Evolutionary conservation across 2,888 invertebrate species (phyloP).

Genomic region (Synanthedon vespiformis): DNA sequence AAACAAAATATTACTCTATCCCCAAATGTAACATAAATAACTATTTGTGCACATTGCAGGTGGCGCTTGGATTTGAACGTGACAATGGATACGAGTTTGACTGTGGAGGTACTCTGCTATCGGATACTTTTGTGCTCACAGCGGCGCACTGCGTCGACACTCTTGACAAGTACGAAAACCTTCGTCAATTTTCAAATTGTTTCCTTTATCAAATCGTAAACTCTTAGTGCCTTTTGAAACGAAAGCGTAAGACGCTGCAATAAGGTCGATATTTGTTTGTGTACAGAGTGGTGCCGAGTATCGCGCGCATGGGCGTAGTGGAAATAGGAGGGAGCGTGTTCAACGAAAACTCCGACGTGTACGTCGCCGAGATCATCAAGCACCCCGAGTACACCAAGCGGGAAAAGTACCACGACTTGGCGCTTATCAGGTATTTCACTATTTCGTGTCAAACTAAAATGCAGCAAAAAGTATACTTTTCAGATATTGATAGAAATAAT

Average conservation of each 20-base stretch:
- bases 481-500: too few species aligned
- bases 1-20: too few species aligned
- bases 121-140: slow-evolving; percentile 39
- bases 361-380: slow-evolving; percentile 28
- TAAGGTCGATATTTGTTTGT: background rate
- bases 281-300: slow-evolving; percentile 36
- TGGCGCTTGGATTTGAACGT: slow-evolving; percentile 43
- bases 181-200: too few species aligned
- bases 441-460: too few species aligned
- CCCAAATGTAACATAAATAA: background rate
- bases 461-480: too few species aligned
- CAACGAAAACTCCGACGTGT: slow-evolving; percentile 32
- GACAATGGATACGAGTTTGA: slow-evolving; percentile 36
- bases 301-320: slow-evolving; percentile 44
- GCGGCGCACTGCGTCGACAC: slow-evolving; percentile 57
- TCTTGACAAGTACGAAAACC: slow-evolving; percentile 16
- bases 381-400: slow-evolving; percentile 42
- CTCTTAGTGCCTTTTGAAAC: too few species aligned
- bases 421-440: slow-evolving; percentile 40
- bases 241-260: background rate
- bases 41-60: slow-evolving; percentile 25
- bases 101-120: slow-evolving; percentile 53
- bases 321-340: slow-evolving; percentile 28
- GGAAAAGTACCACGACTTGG: slow-evolving; percentile 53
- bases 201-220: too few species aligned